Conservation (phyloP, 2,113 vertebrate species). For the Athene cunicularia region DNA sequence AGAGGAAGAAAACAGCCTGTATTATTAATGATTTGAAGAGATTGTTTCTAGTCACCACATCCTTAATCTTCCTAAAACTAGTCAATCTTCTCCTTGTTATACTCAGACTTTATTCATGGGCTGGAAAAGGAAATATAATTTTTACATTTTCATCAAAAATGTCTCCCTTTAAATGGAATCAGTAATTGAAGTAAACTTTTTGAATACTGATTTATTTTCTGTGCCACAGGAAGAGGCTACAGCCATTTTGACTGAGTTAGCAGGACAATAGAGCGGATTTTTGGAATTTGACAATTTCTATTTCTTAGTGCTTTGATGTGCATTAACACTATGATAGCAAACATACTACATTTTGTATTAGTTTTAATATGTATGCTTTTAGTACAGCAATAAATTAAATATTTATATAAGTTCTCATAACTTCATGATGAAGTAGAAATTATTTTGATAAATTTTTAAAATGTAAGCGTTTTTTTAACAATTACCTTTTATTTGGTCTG, state of each 20-base stretch:
- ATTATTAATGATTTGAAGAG: neutral
- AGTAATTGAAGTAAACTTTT: neutral
- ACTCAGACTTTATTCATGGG: neutral
- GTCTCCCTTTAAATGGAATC: neutral
- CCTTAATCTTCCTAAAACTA: neutral
- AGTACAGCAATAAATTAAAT: neutral
- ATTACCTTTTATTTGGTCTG: neutral
- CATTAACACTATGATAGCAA: neutral
- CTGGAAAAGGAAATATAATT: neutral
- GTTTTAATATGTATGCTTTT: neutral
- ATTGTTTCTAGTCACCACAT: neutral
- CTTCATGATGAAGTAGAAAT: neutral
- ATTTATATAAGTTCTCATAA: neutral
- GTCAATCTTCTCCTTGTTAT: neutral
- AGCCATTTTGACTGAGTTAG: neutral
- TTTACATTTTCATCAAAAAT: neutral
- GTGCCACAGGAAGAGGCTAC: neutral
- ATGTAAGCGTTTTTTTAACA: neutral
- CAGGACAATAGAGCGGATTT: neutral
- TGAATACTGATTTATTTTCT: neutral
- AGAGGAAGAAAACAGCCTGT: neutral
- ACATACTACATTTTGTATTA: neutral
- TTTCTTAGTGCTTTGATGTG: neutral
- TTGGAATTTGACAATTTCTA: neutral
- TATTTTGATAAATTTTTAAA: neutral